Percentiles rank a stretch among this genome's conserved stretches.
These are phyloP conservation scores for Drosophila mauritiana DNA, from an alignment of 1,140 invertebrate genomes.

Conservation along the genomic window DNA sequence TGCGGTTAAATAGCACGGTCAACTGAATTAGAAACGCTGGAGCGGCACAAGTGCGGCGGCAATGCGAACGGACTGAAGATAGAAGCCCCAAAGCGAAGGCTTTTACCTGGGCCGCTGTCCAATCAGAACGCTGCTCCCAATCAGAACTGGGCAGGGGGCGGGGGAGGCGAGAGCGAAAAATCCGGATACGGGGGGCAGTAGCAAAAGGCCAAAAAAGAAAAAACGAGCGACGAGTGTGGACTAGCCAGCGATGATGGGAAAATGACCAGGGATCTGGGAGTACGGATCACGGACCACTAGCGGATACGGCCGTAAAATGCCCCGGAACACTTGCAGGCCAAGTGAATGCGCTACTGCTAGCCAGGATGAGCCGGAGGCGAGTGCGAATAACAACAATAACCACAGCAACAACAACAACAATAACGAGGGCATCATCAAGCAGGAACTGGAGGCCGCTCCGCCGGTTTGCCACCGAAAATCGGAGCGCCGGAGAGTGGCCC, in stretches of 20 bases:
- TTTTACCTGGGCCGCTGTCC: constrained; percentile 41
- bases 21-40: constrained; percentile 59
- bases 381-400: constrained; percentile 38
- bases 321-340: constrained; percentile 80
- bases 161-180: constrained; percentile 27
- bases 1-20: constrained; percentile 44
- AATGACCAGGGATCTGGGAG: constrained; percentile 47
- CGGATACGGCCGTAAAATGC: constrained; percentile 74
- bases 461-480: constrained; percentile 78
- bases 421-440: constrained; percentile 48
- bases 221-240: constrained; percentile 25
- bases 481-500: constrained; percentile 79
- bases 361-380: constrained; percentile 25
- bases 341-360: constrained; percentile 70
- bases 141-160: constrained; percentile 51
- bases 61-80: constrained; percentile 40
- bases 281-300: constrained; percentile 44
- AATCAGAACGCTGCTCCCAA: constrained; percentile 72
- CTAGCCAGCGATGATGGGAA: constrained; percentile 26
- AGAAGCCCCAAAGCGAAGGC: constrained; percentile 14
- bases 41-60: constrained; percentile 34
- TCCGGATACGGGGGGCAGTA: constrained; percentile 5
- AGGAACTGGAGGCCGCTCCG: constrained; percentile 66
- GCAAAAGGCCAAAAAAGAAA: constrained; percentile 19
- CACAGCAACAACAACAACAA: constrained; percentile 27